phyloP scores from a whole-genome alignment of 1,140 invertebrate genomes.

The Diabrotica undecimpunctata region DNA sequence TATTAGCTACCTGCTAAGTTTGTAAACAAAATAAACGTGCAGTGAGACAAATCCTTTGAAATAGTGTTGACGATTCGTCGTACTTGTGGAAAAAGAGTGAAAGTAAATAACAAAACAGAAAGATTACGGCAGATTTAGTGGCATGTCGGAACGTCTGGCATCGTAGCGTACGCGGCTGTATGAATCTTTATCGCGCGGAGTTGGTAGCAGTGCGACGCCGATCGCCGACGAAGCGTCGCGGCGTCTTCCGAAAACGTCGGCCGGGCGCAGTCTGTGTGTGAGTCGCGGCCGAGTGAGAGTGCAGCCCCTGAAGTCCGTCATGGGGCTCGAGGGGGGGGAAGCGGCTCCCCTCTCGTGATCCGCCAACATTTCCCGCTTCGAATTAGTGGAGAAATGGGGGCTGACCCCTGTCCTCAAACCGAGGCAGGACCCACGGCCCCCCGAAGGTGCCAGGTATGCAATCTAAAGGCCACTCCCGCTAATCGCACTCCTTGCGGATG shows the following conservation, averaged over 20 bases:
- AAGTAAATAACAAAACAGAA: not conserved
- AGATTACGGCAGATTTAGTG: not conserved
- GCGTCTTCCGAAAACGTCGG: constrained; percentile 32
- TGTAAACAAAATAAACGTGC: no score
- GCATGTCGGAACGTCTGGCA: constrained; percentile 7
- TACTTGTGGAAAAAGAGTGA: not conserved
- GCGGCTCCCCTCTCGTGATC: constrained; percentile 47
- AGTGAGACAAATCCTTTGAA: no score
- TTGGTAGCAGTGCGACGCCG: constrained; percentile 29
- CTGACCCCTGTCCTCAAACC: constrained; percentile 91
- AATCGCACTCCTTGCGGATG: constrained; percentile 26
- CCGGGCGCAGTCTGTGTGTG: constrained; percentile 46
- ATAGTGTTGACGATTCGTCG: no score
- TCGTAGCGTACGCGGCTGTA: constrained; percentile 2
- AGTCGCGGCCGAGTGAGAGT: constrained; percentile 41
- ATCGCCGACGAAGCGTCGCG: constrained; percentile 32
- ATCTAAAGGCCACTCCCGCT: constrained; percentile 29
- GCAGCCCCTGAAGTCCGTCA: constrained; percentile 43
- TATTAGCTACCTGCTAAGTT: no score
- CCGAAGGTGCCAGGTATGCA: constrained; percentile 62
- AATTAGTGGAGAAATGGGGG: constrained; percentile 93
- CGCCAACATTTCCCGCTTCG: constrained; percentile 91
- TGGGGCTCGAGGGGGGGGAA: constrained; percentile 46
- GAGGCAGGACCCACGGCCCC: constrained; percentile 85
- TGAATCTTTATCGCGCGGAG: constrained; percentile 6